Conservation (phyloP, 2,113 vertebrate species). For the Morone chrysops region DNA sequence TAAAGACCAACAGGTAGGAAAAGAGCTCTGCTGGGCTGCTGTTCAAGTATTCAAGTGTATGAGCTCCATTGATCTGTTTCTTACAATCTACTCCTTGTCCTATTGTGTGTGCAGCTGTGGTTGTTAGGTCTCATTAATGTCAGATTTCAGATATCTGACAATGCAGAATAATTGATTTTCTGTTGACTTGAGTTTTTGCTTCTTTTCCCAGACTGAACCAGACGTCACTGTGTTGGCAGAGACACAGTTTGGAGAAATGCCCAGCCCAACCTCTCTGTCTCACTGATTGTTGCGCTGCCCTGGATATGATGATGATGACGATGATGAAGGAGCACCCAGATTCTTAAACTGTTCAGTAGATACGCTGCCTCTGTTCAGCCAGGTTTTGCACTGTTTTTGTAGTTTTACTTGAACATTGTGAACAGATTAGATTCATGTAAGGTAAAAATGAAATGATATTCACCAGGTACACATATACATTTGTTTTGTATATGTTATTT, state of each 20-base stretch:
- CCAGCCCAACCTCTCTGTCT: constrained; percentile 82
- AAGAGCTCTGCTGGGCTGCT: background rate
- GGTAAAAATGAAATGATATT: constrained; percentile 5
- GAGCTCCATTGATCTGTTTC: background rate
- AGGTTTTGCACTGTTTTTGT: constrained; percentile 27
- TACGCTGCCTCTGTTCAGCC: constrained; percentile 14
- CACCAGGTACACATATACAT: constrained; percentile 13
- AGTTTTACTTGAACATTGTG: constrained; percentile 46
- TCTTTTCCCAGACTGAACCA: constrained; percentile 74
- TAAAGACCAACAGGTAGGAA: constrained; percentile 79
- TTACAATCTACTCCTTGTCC: background rate
- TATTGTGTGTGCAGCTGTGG: background rate
- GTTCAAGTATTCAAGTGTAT: background rate
- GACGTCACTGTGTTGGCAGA: constrained; percentile 79
- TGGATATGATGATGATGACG: constrained; percentile 18
- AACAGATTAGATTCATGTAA: constrained; percentile 2
- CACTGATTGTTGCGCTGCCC: constrained; percentile 68
- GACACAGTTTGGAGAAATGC: constrained; percentile 80
- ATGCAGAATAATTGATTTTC: constrained; percentile 1
- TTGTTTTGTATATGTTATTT: constrained; percentile 43
- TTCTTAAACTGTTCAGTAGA: constrained; percentile 9
- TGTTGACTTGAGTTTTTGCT: constrained; percentile 19
- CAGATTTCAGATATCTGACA: background rate
- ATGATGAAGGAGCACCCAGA: constrained; percentile 4
- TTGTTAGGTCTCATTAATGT: background rate